Conservation (phyloP, 2,113 vertebrate genomes). For the Callorhinus ursinus region DNA sequence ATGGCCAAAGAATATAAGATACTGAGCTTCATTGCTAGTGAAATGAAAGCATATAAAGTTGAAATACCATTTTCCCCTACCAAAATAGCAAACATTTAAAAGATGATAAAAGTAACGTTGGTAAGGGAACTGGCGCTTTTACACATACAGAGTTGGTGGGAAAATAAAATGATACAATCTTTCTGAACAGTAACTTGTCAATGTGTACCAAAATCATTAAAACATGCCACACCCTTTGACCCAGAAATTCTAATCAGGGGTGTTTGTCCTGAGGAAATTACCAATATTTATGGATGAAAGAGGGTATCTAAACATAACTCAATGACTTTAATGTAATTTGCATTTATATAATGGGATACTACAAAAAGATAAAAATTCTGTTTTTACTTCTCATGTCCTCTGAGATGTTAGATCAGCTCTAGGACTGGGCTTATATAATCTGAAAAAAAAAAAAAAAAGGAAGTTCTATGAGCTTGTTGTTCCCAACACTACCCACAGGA, state of each 20-base stretch:
- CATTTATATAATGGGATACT: neutral
- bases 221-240: neutral
- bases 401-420: neutral
- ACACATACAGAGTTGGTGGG: neutral
- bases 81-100: constrained; percentile 44
- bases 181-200: constrained; percentile 13
- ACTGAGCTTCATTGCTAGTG: neutral
- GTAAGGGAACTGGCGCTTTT: neutral
- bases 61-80: neutral
- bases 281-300: neutral
- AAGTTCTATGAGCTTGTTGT: neutral
- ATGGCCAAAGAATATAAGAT: constrained; percentile 49
- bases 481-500: neutral
- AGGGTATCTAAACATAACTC: neutral
- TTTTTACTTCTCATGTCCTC: neutral
- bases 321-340: constrained; percentile 19
- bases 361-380: neutral
- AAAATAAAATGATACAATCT: neutral
- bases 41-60: constrained; percentile 24
- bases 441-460: neutral
- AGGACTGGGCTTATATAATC: neutral
- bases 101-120: neutral
- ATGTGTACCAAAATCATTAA: constrained; percentile 15
- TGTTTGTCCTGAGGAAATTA: neutral
- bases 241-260: neutral